Base-by-base conservation (phyloP, 2,797 vertebrate genomes). In the Brachyrhaphis roseni region DNA sequence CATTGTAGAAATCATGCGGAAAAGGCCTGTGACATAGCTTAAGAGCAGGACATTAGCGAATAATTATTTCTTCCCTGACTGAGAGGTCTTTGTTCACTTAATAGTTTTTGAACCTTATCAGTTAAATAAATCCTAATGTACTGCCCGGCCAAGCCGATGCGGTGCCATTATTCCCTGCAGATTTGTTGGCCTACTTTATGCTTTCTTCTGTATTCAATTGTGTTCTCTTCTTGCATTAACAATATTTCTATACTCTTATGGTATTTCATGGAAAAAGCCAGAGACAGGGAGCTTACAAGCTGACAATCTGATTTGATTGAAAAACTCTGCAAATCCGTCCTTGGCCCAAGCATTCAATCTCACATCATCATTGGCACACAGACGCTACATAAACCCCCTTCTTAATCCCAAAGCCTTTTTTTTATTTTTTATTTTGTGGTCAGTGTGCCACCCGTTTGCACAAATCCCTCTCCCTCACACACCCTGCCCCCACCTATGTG, bases 331-430 rank as follows among this genome's bases (percentile, higher is more conserved):
- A 95, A 96, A 96, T 95, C 95, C 95, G 80, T 88, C 78, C 8
- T 66, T 93, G 90, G 85, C 88, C 82, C 75, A 46, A 77, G 77
- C 85, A 83, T 92, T 90, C 88, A 93, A 89, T 94, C 92, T 94
- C 91, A 76, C 87, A 90, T 91, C 86, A 89, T 84, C 82, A 77
- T 82, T 76, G 64, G 84, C 85, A 83, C 88, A 84, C 84, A 79
- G 76, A 83, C 87, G 91, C 70, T 91, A 94, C 93, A 95, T 92
- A 95, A 96, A 95, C 94, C 96, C 91, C 93, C 85, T 95, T 94
- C 89, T 94, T 96, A 96, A 96, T 95, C 95, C 92, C 81, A 94
- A 95, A 95, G 92, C 94, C 87, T 84, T 94, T 72, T 57, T 86
- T 88, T 84, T 94, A 59, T 57, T 86, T 88, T 86, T 88, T 91